A percentile compares a stretch with the other conserved stretches of the same genome.
These are phyloP conservation scores for Acrossocheilus fasciatus DNA, from an alignment of 2,797 vertebrate genomes.

Conservation along the genomic window DNA sequence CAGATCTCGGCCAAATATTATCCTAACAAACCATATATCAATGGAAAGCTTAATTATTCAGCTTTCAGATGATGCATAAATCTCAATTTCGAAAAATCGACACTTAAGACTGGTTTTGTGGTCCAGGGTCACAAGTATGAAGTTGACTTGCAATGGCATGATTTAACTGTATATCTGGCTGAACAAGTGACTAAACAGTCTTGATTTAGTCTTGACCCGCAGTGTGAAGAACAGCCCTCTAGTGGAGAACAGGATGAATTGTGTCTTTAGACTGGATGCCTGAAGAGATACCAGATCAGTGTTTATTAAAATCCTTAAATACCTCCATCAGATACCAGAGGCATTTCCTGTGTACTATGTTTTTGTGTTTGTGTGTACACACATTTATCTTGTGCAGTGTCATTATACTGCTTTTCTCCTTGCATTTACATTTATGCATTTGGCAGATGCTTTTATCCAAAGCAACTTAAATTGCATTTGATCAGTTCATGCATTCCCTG, in stretches of 20 bases:
- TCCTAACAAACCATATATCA: no score
- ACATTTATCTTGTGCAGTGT: not conserved
- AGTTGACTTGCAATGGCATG: not conserved
- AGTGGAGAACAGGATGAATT: constrained; percentile 5
- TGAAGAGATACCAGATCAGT: not conserved
- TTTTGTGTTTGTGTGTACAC: not conserved
- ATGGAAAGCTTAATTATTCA: no score
- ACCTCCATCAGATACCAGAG: constrained; percentile 1
- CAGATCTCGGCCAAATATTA: no score
- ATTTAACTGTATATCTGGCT: not conserved
- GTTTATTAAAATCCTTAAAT: constrained; percentile 11
- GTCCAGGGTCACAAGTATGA: not conserved
- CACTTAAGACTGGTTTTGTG: no score
- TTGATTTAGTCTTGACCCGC: not conserved
- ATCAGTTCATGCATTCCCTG: not conserved
- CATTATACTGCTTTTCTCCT: not conserved
- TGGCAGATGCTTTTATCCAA: not conserved
- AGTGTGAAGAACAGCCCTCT: not conserved
- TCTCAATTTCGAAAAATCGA: no score
- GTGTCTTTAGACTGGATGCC: not conserved
- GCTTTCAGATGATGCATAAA: no score
- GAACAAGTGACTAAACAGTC: not conserved
- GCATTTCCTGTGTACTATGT: not conserved
- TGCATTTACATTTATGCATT: not conserved
- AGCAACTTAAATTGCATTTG: not conserved